phyloP scores from a whole-genome alignment of 2,888 invertebrate species.

The Aspidiotus rigidus region DNA sequence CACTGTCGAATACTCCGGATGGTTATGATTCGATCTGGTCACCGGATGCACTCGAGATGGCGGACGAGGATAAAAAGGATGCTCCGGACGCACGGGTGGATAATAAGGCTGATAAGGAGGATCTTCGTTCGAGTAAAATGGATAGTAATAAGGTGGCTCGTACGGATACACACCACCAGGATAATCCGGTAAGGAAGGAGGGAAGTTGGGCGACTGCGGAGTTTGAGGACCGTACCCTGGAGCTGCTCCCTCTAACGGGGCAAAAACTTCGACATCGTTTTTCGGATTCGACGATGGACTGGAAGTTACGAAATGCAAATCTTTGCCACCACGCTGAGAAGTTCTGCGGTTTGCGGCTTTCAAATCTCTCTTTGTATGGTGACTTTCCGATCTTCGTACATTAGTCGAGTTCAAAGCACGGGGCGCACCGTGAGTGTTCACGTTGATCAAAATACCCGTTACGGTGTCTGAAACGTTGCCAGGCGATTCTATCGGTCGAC shows the following conservation, averaged over 20 bases:
- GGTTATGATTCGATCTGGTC: neutral
- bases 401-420: too few relatives aligned
- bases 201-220: neutral
- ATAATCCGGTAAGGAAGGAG: constrained; percentile 2
- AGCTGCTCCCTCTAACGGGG: neutral
- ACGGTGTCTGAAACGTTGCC: too few relatives aligned
- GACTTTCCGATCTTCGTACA: too few relatives aligned
- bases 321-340: too few relatives aligned
- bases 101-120: neutral
- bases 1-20: constrained; percentile 5
- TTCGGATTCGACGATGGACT: neutral
- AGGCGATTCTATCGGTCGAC: too few relatives aligned
- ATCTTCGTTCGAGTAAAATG: neutral
- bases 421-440: too few relatives aligned
- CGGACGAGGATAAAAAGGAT: constrained; percentile 10
- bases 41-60: neutral
- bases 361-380: too few relatives aligned
- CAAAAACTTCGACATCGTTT: constrained; percentile 17
- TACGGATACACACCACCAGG: constrained; percentile 2
- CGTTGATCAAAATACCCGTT: too few relatives aligned
- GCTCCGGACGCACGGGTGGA: neutral
- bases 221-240: neutral
- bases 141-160: neutral
- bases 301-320: too few relatives aligned
- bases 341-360: too few relatives aligned